Conservation (phyloP, 2,888 invertebrate species). For the Hirtodrosophila histrioides region DNA sequence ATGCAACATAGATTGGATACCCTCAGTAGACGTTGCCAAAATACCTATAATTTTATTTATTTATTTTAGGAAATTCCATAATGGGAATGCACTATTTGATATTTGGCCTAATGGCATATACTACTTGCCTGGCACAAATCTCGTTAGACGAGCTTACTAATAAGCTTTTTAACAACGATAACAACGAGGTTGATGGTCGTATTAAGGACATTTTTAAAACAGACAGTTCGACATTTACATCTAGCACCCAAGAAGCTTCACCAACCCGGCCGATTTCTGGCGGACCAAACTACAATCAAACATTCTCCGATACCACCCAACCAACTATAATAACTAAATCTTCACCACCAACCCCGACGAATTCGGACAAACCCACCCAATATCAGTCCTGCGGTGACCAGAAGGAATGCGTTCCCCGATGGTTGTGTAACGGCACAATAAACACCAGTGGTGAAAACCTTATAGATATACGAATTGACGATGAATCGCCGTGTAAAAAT, state of each 20-base stretch:
- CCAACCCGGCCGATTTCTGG: slow-evolving; percentile 23
- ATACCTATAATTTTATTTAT: too few species aligned
- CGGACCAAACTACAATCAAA: slow-evolving; percentile 7
- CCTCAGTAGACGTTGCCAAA: too few species aligned
- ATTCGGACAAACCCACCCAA: slow-evolving; percentile 11
- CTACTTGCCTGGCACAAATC: slow-evolving; percentile 32
- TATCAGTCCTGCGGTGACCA: slow-evolving; percentile 78
- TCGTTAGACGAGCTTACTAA: slow-evolving; percentile 48
- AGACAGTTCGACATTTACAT: slow-evolving; percentile 13
- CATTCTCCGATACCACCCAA: too few species aligned
- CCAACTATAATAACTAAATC: slow-evolving; percentile 3
- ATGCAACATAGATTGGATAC: too few species aligned
- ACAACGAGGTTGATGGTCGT: too few species aligned
- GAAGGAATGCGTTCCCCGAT: slow-evolving; percentile 92
- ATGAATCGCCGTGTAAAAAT: slow-evolving; percentile 55
- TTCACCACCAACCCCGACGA: slow-evolving; percentile 27
- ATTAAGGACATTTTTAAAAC: slow-evolving; percentile 67
- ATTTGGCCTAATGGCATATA: slow-evolving; percentile 35
- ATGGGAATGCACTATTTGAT: slow-evolving; percentile 30
- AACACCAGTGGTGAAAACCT: slow-evolving; percentile 89
- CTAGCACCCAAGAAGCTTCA: slow-evolving; percentile 8
- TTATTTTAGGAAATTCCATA: slow-evolving; percentile 23
- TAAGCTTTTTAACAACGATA: too few species aligned
- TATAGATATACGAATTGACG: slow-evolving; percentile 90
- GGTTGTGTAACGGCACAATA: slow-evolving; percentile 89